phyloP scores from a whole-genome alignment of 2,888 invertebrate species.

The Campoletis raptor region DNA sequence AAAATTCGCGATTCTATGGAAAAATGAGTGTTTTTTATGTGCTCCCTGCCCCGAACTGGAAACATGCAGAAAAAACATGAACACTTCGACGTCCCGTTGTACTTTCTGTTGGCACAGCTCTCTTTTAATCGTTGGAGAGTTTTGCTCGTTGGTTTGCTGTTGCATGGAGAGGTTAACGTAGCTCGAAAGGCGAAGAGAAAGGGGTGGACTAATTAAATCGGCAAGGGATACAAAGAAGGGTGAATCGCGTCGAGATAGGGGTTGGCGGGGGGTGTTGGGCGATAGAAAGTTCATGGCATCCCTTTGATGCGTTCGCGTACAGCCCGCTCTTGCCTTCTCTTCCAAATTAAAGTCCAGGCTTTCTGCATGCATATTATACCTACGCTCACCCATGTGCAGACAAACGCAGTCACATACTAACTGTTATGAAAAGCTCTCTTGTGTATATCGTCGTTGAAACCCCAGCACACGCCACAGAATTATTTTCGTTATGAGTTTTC shows the following conservation, averaged over 20 bases:
- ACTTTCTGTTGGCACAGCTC: slow-evolving; percentile 1
- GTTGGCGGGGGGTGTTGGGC: slow-evolving; percentile 9
- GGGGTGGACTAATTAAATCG: slow-evolving; percentile 76
- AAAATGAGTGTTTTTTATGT: slow-evolving; percentile 28
- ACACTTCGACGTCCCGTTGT: slow-evolving; percentile 7
- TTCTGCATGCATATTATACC: background rate
- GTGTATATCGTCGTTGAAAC: background rate
- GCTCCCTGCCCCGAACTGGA: background rate
- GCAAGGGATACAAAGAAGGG: slow-evolving; percentile 57
- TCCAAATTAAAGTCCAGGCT: slow-evolving; percentile 76
- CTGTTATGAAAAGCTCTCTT: slow-evolving; percentile 7
- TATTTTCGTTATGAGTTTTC: slow-evolving; percentile 64
- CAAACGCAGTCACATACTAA: background rate
- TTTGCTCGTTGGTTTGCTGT: slow-evolving; percentile 23
- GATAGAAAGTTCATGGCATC: slow-evolving; percentile 70
- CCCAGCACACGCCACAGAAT: slow-evolving; percentile 55
- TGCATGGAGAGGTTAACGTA: slow-evolving; percentile 21
- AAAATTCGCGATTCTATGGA: background rate
- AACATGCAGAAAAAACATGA: background rate
- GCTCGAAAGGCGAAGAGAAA: slow-evolving; percentile 57
- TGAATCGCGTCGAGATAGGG: slow-evolving; percentile 34
- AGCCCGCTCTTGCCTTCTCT: slow-evolving; percentile 67
- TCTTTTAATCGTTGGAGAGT: background rate
- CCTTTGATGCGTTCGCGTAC: slow-evolving; percentile 75
- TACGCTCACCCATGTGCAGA: slow-evolving; percentile 2